Percentiles rank a stretch among this genome's conserved stretches.
Evolutionary conservation across 2,797 vertebrate genomes (phyloP).

Genomic region (Coluber constrictor): DNA sequence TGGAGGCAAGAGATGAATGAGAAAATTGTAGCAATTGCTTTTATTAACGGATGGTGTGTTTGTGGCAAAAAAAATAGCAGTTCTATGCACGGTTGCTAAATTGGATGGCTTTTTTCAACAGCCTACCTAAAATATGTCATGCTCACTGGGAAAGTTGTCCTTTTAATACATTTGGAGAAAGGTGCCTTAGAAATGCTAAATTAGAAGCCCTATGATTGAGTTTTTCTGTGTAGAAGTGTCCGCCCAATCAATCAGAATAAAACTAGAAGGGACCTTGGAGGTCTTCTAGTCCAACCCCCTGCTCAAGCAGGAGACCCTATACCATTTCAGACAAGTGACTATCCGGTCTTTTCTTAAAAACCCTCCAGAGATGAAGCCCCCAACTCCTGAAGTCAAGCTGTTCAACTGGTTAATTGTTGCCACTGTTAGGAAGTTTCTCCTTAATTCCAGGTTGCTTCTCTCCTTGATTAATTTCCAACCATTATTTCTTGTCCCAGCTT

Average conservation of each 20-base stretch:
- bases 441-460: not conserved
- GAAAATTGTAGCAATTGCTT: not conserved
- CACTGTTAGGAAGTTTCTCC: too few species aligned
- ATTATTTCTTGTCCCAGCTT: not conserved
- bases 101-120: not conserved
- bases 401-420: too few species aligned
- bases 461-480: not conserved
- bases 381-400: too few species aligned
- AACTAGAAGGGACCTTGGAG: too few species aligned
- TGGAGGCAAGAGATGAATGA: not conserved
- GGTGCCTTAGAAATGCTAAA: not conserved
- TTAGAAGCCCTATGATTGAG: not conserved
- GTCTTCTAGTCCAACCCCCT: too few species aligned
- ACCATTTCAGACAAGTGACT: too few species aligned
- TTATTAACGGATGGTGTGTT: not conserved
- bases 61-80: not conserved
- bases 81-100: not conserved
- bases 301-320: too few species aligned
- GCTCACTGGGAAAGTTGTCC: not conserved
- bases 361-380: too few species aligned
- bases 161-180: not conserved
- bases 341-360: too few species aligned
- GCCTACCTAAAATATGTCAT: not conserved
- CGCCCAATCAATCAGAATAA: not conserved
- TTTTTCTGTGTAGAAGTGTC: not conserved